Evolutionary conservation across 2,797 vertebrate genomes (phyloP).

Genomic region (Enteromius mattozi): DNA sequence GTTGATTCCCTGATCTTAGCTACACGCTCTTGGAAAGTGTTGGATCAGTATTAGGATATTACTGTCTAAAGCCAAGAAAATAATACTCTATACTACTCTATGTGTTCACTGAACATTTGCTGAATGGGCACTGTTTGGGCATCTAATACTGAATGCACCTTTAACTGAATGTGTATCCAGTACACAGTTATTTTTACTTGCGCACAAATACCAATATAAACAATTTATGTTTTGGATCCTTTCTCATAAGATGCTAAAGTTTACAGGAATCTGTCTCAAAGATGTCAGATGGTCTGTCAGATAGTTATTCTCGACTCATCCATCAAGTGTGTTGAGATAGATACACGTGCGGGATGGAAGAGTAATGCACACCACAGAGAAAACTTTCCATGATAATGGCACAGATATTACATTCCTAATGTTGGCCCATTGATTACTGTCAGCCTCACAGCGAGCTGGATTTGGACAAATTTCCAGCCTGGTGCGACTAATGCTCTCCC

Average conservation of each 20-base stretch:
- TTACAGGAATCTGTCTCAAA: conserved; percentile 24
- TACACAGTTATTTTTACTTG: neutral
- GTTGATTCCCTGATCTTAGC: neutral
- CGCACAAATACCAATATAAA: neutral
- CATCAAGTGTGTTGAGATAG: conserved; percentile 41
- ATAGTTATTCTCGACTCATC: conserved; percentile 48
- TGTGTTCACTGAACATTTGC: neutral
- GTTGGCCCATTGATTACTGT: conserved; percentile 61
- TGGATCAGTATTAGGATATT: neutral
- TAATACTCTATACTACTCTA: neutral
- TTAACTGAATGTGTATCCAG: neutral
- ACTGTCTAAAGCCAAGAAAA: neutral
- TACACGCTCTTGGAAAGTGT: neutral
- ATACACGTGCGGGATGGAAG: conserved; percentile 42
- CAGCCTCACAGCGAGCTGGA: conserved; percentile 47
- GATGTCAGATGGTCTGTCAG: conserved; percentile 12
- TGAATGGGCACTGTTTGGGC: neutral
- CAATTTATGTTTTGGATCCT: neutral
- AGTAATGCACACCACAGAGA: conserved; percentile 52
- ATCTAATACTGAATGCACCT: neutral
- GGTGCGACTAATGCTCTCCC: conserved; percentile 57
- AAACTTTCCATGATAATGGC: conserved; percentile 57
- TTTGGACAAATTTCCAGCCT: conserved; percentile 55
- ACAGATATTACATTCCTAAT: conserved; percentile 60
- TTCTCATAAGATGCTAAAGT: conserved; percentile 17